phyloP scores from a whole-genome alignment of 1,140 invertebrate species.

The Eumeta japonica region DNA sequence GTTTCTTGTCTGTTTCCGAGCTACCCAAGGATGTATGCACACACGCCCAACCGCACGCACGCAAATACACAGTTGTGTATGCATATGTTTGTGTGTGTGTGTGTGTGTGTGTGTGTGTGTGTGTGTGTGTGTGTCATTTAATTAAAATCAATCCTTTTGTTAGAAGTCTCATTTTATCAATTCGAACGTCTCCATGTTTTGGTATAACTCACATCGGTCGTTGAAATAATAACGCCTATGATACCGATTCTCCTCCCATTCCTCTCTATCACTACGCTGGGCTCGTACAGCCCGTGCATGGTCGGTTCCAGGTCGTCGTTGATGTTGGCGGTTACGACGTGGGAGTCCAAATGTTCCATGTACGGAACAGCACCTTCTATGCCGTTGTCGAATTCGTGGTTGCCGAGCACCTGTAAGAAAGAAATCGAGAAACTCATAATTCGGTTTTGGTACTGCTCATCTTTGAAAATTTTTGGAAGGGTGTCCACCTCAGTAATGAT shows the following conservation, averaged over 20 bases:
- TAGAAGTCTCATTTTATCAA: background rate
- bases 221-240: slow-evolving; percentile 76
- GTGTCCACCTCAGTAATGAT: no score
- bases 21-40: no score
- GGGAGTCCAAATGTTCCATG: slow-evolving; percentile 62
- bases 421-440: no score
- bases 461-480: no score
- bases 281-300: slow-evolving; percentile 63
- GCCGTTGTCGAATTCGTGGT: slow-evolving; percentile 86
- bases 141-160: background rate
- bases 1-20: no score
- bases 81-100: no score
- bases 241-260: slow-evolving; percentile 73
- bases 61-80: no score
- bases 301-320: slow-evolving; percentile 68
- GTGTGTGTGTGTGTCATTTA: no score
- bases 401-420: slow-evolving; percentile 71
- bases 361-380: slow-evolving; percentile 74
- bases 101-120: no score
- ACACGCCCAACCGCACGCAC: no score
- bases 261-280: slow-evolving; percentile 61
- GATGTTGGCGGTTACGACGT: slow-evolving; percentile 75
- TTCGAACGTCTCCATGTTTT: background rate
- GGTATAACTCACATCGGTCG: slow-evolving; percentile 63
- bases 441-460: no score